Conservation (phyloP, 2,113 vertebrate genomes). For the Steatornis caripensis region DNA sequence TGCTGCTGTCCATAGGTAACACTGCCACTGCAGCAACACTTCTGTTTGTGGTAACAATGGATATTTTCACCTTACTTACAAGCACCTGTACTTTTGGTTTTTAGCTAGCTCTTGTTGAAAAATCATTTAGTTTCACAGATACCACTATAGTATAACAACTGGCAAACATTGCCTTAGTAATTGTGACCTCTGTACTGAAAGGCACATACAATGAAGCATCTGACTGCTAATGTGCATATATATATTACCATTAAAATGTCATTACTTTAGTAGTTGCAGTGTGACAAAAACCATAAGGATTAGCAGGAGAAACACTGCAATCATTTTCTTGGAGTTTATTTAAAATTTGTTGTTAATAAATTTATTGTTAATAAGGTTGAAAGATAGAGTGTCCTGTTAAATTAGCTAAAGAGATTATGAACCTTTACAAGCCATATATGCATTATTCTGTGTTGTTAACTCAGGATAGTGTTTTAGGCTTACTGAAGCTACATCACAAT, state of each 20-base stretch:
- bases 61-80: background rate
- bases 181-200: background rate
- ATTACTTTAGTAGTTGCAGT: background rate
- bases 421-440: background rate
- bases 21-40: background rate
- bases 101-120: background rate
- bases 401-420: conserved; percentile 17
- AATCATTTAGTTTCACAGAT: background rate
- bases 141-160: background rate
- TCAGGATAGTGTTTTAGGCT: background rate
- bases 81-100: background rate
- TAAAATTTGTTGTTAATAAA: too few species aligned
- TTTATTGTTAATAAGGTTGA: background rate
- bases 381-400: background rate
- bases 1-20: background rate
- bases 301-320: background rate
- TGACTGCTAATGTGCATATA: background rate
- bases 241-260: background rate
- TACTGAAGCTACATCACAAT: background rate
- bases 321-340: background rate
- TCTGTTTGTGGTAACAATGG: fast-evolving
- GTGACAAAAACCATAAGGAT: background rate
- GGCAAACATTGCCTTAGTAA: background rate
- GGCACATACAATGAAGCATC: background rate
- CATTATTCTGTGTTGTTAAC: conserved; percentile 18